These are phyloP conservation scores for Cheilosia soror DNA, from an alignment of 2,888 invertebrate genomes.

Conservation along the genomic window DNA sequence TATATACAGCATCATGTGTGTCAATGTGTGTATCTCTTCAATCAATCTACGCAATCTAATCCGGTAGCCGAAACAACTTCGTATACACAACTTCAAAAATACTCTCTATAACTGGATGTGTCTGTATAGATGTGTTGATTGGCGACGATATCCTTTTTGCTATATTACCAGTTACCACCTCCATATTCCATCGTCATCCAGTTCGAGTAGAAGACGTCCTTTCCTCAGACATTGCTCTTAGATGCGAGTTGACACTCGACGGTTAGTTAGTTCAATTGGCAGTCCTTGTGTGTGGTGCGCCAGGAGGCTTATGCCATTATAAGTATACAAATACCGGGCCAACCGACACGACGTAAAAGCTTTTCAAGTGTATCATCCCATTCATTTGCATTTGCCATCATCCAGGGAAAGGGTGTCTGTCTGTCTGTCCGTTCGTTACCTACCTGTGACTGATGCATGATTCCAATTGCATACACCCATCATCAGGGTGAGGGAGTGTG, in stretches of 20 bases:
- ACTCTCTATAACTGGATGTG: slow-evolving; percentile 16
- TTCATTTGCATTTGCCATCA: slow-evolving; percentile 64
- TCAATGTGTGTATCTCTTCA: slow-evolving; percentile 61
- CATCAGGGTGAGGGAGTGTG: slow-evolving; percentile 5
- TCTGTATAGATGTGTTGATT: slow-evolving; percentile 61
- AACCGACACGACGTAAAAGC: slow-evolving; percentile 58
- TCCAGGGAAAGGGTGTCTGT: background rate
- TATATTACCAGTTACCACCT: slow-evolving; percentile 41
- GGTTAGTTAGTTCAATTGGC: slow-evolving; percentile 72
- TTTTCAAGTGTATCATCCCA: slow-evolving; percentile 71
- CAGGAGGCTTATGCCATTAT: slow-evolving; percentile 42
- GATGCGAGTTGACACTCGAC: slow-evolving; percentile 69
- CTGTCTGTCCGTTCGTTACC: background rate
- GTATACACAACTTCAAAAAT: slow-evolving; percentile 51
- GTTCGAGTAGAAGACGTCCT: background rate
- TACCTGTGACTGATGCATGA: slow-evolving; percentile 36
- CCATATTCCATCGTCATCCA: slow-evolving; percentile 12
- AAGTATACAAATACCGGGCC: slow-evolving; percentile 47
- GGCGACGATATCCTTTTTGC: slow-evolving; percentile 72
- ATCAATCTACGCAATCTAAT: slow-evolving; percentile 75
- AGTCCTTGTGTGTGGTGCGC: slow-evolving; percentile 59
- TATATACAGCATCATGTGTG: slow-evolving; percentile 12
- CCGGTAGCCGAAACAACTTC: slow-evolving; percentile 52
- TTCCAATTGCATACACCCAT: slow-evolving; percentile 30
- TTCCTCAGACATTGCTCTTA: slow-evolving; percentile 50